These are phyloP conservation scores for Panthera leo DNA, from an alignment of 2,113 vertebrate species.

Conservation along the genomic window DNA sequence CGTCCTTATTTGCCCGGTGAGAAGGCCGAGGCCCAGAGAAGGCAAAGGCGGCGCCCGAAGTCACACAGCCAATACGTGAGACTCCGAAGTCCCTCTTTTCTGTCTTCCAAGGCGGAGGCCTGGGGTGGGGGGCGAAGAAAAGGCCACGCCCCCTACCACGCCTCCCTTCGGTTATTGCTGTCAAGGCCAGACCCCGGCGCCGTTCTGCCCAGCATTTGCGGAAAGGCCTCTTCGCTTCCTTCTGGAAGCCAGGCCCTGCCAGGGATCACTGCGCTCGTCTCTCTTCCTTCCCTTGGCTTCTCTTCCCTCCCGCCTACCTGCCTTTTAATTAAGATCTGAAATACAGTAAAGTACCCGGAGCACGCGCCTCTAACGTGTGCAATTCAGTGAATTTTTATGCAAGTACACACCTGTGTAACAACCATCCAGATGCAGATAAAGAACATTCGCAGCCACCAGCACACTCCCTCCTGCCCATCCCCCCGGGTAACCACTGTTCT, in stretches of 20 bases:
- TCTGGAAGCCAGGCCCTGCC: background rate
- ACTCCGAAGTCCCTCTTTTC: background rate
- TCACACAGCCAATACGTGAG: background rate
- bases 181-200: background rate
- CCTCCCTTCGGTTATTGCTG: background rate
- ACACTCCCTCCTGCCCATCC: background rate
- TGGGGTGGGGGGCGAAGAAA: background rate
- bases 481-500: background rate
- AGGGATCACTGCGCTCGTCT: background rate
- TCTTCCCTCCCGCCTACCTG: too few relatives aligned
- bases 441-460: too few relatives aligned
- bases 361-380: background rate
- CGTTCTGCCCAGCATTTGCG: background rate
- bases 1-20: background rate
- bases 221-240: background rate
- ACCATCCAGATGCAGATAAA: background rate
- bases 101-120: background rate
- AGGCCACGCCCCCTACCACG: accelerated
- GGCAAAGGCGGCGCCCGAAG: background rate
- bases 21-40: background rate
- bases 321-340: background rate
- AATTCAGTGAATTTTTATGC: background rate
- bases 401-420: background rate
- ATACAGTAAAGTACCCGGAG: background rate
- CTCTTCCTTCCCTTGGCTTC: background rate